A percentile compares a stretch with the other conserved stretches of the same genome.
These are phyloP conservation scores for Ooceraea biroi DNA, from an alignment of 1,140 invertebrate species.

Conservation along the genomic window DNA sequence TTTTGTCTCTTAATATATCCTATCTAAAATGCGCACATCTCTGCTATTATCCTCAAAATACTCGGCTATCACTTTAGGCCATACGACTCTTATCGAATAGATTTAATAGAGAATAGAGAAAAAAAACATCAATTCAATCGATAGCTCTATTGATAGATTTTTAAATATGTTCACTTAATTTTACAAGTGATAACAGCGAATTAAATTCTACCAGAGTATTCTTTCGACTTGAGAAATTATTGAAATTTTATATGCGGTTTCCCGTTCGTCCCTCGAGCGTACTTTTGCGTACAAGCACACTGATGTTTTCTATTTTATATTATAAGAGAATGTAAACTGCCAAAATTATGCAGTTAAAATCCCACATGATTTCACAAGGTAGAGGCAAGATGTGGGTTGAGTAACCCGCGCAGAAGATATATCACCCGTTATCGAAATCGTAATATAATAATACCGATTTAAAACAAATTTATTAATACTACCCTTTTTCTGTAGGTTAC, in stretches of 20 bases:
- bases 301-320: neutral
- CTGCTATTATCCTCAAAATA: constrained; percentile 50
- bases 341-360: neutral
- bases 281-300: neutral
- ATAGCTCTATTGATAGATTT: neutral
- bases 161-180: neutral
- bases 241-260: constrained; percentile 19
- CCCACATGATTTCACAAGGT: neutral
- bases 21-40: constrained; percentile 54
- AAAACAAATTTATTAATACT: constrained; percentile 68
- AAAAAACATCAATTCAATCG: constrained; percentile 3
- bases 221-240: neutral
- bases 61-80: constrained; percentile 73
- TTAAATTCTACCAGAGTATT: neutral
- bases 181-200: constrained; percentile 36
- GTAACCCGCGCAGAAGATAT: neutral
- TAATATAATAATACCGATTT: constrained; percentile 32
- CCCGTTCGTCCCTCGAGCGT: neutral
- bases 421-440: neutral
- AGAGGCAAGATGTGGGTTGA: neutral
- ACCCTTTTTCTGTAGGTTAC: constrained; percentile 75
- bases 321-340: neutral
- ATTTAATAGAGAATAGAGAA: constrained; percentile 6
- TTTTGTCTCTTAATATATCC: constrained; percentile 25
- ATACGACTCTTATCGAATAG: constrained; percentile 60